Percentiles rank a stretch among this genome's conserved stretches.
Evolutionary conservation across 2,113 vertebrate genomes (phyloP).

Genomic region (Tenrec ecaudatus): DNA sequence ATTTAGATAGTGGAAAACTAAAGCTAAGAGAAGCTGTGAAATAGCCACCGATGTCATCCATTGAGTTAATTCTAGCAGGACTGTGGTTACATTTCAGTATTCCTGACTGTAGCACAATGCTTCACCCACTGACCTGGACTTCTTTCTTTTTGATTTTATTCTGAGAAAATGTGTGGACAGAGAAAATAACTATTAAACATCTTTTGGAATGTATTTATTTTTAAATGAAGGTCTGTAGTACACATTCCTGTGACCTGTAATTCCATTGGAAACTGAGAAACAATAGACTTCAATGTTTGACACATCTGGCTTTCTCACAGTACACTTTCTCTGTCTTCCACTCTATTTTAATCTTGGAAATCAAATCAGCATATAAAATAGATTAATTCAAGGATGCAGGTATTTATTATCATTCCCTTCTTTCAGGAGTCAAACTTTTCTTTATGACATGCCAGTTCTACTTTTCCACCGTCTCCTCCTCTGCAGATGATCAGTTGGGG

Average conservation of each 20-base stretch:
- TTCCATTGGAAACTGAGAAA: conserved; percentile 39
- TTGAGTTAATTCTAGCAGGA: conserved; percentile 28
- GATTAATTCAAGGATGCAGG: background rate
- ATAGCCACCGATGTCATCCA: background rate
- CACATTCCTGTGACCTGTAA: background rate
- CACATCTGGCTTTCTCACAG: background rate
- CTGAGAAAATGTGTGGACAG: background rate
- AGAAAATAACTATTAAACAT: conserved; percentile 3
- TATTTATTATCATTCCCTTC: background rate
- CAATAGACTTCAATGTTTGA: background rate
- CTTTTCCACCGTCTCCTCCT: background rate
- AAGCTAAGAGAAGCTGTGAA: conserved; percentile 44
- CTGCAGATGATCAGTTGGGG: background rate
- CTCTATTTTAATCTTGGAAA: background rate
- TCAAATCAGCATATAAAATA: background rate
- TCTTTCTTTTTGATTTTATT: background rate
- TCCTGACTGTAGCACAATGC: background rate
- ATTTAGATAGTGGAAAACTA: conserved; percentile 27
- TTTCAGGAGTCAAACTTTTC: conserved; percentile 11
- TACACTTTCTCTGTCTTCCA: background rate
- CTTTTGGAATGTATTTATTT: background rate
- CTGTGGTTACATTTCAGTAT: background rate
- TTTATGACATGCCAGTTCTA: background rate
- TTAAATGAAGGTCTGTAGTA: background rate
- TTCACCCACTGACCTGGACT: background rate